Percentiles rank a stretch among this genome's conserved stretches.
Evolutionary conservation across 2,888 invertebrate species (phyloP).

Genomic region (Eudasyphora cyanicolor): DNA sequence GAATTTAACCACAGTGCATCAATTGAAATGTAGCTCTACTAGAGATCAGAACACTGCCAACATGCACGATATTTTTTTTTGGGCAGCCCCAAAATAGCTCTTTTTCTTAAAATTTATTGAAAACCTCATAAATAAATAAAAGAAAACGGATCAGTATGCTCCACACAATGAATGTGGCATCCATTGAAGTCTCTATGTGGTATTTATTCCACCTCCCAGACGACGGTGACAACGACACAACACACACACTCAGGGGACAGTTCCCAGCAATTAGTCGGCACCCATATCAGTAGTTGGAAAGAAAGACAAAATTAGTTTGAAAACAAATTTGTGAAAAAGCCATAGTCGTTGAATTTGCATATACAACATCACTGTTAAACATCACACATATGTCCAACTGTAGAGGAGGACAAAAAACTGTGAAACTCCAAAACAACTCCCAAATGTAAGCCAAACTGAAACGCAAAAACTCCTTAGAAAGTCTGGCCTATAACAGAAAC

Average conservation of each 20-base stretch:
- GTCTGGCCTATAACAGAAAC: neutral
- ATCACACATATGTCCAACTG: neutral
- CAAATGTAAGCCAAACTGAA: slow-evolving; percentile 9
- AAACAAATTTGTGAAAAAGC: slow-evolving; percentile 29
- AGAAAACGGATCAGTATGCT: no score
- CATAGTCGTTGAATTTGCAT: slow-evolving; percentile 20
- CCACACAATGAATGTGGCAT: no score
- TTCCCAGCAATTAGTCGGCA: slow-evolving; percentile 47
- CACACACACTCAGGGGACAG: no score
- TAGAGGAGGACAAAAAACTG: neutral
- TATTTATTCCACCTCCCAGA: neutral
- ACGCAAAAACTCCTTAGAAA: slow-evolving; percentile 31
- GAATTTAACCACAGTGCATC: no score
- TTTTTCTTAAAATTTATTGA: no score
- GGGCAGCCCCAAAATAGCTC: no score
- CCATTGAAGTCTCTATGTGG: neutral
- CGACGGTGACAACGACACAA: no score
- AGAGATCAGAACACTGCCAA: no score
- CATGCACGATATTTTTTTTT: no score
- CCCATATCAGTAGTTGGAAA: slow-evolving; percentile 52
- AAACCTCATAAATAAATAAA: no score
- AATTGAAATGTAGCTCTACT: no score
- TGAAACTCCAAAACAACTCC: slow-evolving; percentile 25
- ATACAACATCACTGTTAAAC: slow-evolving; percentile 22
- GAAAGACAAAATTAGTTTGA: slow-evolving; percentile 1